A percentile compares a stretch with the other conserved stretches of the same genome.
Evolutionary conservation across 1,140 invertebrate species (phyloP).

Genomic region (Heliconius eleuchia): DNA sequence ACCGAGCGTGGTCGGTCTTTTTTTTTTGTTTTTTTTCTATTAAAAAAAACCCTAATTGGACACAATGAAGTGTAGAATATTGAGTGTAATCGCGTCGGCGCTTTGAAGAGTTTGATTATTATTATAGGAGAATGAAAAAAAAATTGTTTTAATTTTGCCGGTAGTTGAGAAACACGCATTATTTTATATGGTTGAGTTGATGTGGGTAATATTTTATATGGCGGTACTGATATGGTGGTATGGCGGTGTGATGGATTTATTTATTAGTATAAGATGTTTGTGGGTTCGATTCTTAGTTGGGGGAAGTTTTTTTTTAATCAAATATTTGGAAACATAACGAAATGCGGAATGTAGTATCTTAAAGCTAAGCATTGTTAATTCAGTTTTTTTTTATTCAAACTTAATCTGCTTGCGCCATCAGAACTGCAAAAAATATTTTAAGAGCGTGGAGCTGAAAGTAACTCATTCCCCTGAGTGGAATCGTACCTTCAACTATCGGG

Average conservation of each 20-base stretch:
- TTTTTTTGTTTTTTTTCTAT: conserved; percentile 12
- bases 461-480: too few species aligned
- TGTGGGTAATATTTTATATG: neutral
- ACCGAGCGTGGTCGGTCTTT: conserved; percentile 36
- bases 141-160: conserved; percentile 12
- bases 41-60: conserved; percentile 38
- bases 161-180: conserved; percentile 8
- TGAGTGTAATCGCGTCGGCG: conserved; percentile 32
- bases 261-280: too few species aligned
- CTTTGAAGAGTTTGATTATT: conserved; percentile 37
- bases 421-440: too few species aligned
- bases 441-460: neutral
- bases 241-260: too few species aligned
- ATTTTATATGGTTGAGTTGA: conserved; percentile 4
- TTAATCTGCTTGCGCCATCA: too few species aligned
- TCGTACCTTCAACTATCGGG: neutral
- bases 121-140: conserved; percentile 4
- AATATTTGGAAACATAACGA: too few species aligned
- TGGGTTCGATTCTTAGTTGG: too few species aligned
- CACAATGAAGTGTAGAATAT: conserved; percentile 38
- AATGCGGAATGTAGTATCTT: too few species aligned
- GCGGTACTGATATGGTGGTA: too few species aligned
- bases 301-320: too few species aligned
- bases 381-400: too few species aligned
- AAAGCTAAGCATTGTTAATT: too few species aligned